Evolutionary conservation across 2,113 vertebrate species (phyloP).

Genomic region (Nipponia nippon): DNA sequence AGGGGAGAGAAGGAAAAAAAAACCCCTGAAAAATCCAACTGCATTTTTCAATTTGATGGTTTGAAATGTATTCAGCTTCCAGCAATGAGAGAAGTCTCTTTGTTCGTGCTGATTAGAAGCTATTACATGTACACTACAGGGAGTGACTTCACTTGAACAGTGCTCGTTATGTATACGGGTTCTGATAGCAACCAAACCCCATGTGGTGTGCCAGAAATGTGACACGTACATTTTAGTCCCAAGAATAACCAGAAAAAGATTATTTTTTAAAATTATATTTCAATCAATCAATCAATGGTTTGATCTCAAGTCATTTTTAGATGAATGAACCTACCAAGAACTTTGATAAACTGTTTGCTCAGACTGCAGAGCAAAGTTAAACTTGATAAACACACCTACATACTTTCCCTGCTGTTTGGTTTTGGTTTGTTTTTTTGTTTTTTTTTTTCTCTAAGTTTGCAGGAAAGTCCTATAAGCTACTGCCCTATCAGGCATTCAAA

Average conservation of each 20-base stretch:
- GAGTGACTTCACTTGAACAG: slow-evolving; percentile 28
- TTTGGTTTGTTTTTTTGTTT: not conserved
- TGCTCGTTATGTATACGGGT: not conserved
- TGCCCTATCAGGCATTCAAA: not conserved
- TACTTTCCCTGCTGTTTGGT: not conserved
- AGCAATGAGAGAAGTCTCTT: not conserved
- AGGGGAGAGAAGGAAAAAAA: not conserved
- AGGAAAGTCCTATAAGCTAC: not conserved
- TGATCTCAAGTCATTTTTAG: slow-evolving; percentile 7
- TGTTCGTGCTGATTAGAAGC: not conserved
- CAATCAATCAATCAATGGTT: not conserved
- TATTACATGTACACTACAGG: not conserved
- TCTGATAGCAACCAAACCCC: slow-evolving; percentile 17
- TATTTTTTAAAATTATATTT: not conserved
- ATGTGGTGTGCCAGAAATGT: not conserved
- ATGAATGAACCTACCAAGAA: not conserved
- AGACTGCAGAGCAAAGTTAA: not conserved
- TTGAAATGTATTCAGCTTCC: slow-evolving; percentile 15
- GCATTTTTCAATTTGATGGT: not conserved
- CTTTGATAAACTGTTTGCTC: not conserved
- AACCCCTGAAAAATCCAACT: not conserved
- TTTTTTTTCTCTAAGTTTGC: not conserved
- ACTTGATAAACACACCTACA: not conserved
- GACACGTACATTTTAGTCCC: not conserved
- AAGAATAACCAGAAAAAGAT: not conserved